A percentile compares a stretch with the other conserved stretches of the same genome.
phyloP scores from a whole-genome alignment of 2,113 vertebrate genomes.

The Microcebus murinus region DNA sequence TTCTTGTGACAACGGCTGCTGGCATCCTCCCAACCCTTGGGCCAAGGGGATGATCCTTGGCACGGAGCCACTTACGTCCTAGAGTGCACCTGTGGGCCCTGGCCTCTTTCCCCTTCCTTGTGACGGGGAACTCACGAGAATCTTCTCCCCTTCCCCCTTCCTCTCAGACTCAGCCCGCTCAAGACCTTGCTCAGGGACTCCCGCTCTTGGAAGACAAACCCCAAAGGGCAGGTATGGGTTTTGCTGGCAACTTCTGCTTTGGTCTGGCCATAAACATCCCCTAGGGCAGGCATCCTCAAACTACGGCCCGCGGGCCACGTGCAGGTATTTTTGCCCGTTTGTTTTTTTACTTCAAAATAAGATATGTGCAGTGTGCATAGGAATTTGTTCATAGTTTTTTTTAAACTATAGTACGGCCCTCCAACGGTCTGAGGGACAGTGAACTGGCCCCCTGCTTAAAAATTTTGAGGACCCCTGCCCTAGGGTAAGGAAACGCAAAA shows the following conservation, averaged over 20 bases:
- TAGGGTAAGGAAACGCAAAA: neutral
- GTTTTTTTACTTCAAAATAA: too few relatives aligned
- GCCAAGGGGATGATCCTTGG: rapidly evolving
- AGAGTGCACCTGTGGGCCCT: neutral
- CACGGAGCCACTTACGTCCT: neutral
- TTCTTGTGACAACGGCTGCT: neutral
- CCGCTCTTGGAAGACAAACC: neutral
- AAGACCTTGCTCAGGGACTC: neutral
- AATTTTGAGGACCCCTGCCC: too few relatives aligned
- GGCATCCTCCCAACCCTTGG: neutral
- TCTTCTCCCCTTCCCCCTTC: neutral
- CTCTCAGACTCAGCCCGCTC: neutral
- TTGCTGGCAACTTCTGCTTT: neutral
- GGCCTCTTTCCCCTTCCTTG: neutral
- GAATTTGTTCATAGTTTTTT: too few relatives aligned
- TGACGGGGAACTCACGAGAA: neutral
- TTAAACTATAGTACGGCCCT: too few relatives aligned
- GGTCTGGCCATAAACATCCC: neutral
- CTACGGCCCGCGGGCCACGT: too few relatives aligned
- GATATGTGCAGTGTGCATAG: too few relatives aligned
- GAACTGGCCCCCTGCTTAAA: too few relatives aligned
- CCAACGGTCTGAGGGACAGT: too few relatives aligned
- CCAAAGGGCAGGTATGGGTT: neutral
- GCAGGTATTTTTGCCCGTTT: too few relatives aligned
- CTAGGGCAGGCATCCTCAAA: too few relatives aligned